Base-by-base conservation (phyloP, 1,140 invertebrate species). In the Hesperophylax magnus region DNA sequence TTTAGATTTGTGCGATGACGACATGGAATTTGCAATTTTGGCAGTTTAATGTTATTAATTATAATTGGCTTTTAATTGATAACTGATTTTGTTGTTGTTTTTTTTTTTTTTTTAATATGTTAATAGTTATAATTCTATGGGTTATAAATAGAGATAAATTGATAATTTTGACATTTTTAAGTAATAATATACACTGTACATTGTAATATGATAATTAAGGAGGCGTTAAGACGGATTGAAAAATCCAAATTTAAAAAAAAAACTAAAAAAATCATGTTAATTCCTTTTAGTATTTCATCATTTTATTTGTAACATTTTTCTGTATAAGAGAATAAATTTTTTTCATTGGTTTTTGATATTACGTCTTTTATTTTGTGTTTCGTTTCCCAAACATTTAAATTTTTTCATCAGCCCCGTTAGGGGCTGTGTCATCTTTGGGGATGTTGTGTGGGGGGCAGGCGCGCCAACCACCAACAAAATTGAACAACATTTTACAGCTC, bases 261-360 rank as follows among this genome's bases (percentile, higher is more conserved):
- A 39, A 72, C 9, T 18, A 24, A 72, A 72, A 72, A 72, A 72
- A 52, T n/a, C 18, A 72, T 72, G 69, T 72, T 72, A 72, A 53
- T 72, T 72, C 69, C 69, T 72, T 72, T 54, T 72, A 53, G 47
- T 52, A 18, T 52, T 72, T 53, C 47, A 22, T 18, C 8, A 72
- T 53, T 72, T 72, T 53, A 72, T 72, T 72, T 72, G 34, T 72
- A 72, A 72, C 39, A 72, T 72, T 72, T 67, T 72, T 72, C 69
- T 72, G 47, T 72, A n/a, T 72, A 72, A 72, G 69, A 72, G 47
- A 72, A 72, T 72, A 72, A n/a, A 72, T 72, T 72, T 72, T 72
- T 72, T 72, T 72, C 69, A 72, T 72, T 72, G 69, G 69, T 72
- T 72, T 72, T 72, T 72, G 69, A 72, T 18, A 65, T 69, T 47